A percentile compares a stretch with the other conserved stretches of the same genome.
phyloP scores from a whole-genome alignment of 2,113 vertebrate genomes.

The Pseudopipra pipra region DNA sequence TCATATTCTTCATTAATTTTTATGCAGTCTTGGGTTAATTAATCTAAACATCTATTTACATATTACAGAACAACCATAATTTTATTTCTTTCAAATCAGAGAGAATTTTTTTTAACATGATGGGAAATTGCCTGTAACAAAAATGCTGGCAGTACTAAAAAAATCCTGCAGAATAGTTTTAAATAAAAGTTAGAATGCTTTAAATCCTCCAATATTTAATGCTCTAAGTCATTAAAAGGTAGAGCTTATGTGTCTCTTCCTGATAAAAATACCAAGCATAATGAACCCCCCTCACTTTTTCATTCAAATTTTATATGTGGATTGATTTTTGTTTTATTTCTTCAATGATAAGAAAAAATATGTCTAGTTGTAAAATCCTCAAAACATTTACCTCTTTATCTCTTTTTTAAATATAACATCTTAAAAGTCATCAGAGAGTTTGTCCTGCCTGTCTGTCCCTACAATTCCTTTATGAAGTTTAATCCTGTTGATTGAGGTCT shows the following conservation, averaged over 20 bases:
- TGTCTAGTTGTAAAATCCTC: not conserved
- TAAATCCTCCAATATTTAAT: not conserved
- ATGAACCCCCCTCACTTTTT: rapidly evolving
- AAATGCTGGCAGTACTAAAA: not conserved
- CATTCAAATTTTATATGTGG: not conserved
- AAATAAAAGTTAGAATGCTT: not conserved
- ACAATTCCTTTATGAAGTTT: not conserved
- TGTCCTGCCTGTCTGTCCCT: not conserved
- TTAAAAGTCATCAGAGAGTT: not conserved
- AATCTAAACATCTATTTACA: not conserved
- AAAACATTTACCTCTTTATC: not conserved
- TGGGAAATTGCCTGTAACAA: not conserved
- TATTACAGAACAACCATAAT: not conserved
- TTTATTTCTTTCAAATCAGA: not conserved
- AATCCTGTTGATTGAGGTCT: not conserved
- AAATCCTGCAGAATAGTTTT: not conserved
- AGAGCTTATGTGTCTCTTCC: not conserved
- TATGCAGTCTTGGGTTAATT: not conserved
- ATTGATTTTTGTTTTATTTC: not conserved
- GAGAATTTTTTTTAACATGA: not conserved
- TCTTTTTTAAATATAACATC: not conserved
- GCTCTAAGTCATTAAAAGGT: not conserved
- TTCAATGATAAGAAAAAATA: not conserved
- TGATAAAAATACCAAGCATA: not conserved
- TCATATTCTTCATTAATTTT: not conserved